Base-by-base conservation (phyloP, 2,113 vertebrate genomes). In the Anas platyrhynchos region DNA sequence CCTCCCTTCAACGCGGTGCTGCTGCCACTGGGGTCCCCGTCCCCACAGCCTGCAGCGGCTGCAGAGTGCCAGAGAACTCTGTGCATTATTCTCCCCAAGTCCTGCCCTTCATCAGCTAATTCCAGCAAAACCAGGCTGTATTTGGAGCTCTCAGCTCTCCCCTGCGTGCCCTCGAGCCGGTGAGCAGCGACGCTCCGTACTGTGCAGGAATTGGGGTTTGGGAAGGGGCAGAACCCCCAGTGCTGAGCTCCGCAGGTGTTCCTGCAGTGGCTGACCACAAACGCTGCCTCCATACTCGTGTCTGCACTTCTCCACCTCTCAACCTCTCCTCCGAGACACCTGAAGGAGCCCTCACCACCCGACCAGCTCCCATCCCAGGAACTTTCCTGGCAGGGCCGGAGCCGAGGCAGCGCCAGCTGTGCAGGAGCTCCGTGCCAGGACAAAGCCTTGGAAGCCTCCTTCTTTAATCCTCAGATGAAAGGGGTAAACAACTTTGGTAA, bases 361-460 rank as follows among this genome's bases (percentile, higher is more conserved):
- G 6, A 92, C 78, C 55, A 76, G 84, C 83, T 93, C 88, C 23
- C 18, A 32, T 69, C 94, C 76, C 94, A 91, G 92, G 31, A 34
- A 79, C 88, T 31, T 87, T 66, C 59, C 89, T 93, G 41, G 22
- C 67, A 25, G 62, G 83, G 88, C 84, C 83, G 94, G 89, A 94
- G 95, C 91, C n/a, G 78, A 97, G 95, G 86, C 95, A 91, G 91
- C 23, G 16, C 34, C 34, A 27, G 61, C 93, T 89, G 89, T 68
- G 84, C n/a, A 54, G 85, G 89, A 97, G 96, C 93, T 96, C 96
- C 92, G 80, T 43, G 5, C n/a, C 36, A 92, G 97, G 95, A 95
- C 94, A 97, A 91, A 96, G 93, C 91, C 91, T 83, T 96, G 89
- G 90, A 97, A 95, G 85, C 89, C 96, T 91, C 97, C 96, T 90